Conservation (phyloP, 2,113 vertebrate species). For the Hypanus sabinus region DNA sequence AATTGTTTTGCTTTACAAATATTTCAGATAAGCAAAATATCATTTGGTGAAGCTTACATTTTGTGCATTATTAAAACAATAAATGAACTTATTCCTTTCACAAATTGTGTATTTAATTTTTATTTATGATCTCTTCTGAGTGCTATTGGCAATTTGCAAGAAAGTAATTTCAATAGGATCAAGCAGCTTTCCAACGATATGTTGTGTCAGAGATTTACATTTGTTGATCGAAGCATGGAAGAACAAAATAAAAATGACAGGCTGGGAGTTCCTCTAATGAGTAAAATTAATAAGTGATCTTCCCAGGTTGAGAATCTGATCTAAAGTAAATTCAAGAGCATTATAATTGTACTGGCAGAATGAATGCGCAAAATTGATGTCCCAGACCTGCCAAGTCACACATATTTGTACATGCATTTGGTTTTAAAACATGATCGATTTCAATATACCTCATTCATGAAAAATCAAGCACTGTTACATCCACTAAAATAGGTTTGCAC, state of each 20-base stretch:
- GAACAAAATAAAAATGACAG: conserved; percentile 19
- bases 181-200: conserved; percentile 12
- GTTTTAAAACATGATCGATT: not conserved
- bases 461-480: not conserved
- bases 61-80: not conserved
- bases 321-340: not conserved
- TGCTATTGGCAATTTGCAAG: not conserved
- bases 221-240: conserved; percentile 9
- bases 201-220: conserved; percentile 12
- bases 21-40: not conserved
- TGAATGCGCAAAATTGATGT: too few species aligned
- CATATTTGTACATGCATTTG: conserved; percentile 1
- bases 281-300: conserved; percentile 4
- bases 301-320: conserved; percentile 5
- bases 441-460: not conserved
- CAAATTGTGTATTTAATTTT: conserved; percentile 1
- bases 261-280: conserved; percentile 24
- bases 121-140: conserved; percentile 22
- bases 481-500: not conserved
- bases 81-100: conserved; percentile 5
- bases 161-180: conserved; percentile 8
- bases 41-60: not conserved
- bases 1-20: not conserved
- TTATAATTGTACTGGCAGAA: conserved; percentile 7
- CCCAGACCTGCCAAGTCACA: conserved; percentile 9